Base-by-base conservation (phyloP, 2,888 invertebrate species). In the Drosophila subquinaria region DNA sequence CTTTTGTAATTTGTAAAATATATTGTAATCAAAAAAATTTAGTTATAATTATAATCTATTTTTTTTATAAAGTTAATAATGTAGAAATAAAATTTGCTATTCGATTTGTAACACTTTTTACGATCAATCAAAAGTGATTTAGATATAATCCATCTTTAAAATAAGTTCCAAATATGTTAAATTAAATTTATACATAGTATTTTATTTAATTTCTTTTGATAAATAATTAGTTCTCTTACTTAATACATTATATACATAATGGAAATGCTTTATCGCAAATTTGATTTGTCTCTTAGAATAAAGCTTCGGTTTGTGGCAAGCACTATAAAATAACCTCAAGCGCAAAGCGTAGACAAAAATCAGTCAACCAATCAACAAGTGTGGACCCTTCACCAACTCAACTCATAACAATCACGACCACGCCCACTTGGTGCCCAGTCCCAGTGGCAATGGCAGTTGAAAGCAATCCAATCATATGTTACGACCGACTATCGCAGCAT, bases 401-500 rank as follows among this genome's bases (percentile, higher is more conserved):
- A 27, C 27, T 27, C 27, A 27, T 6, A 27, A 27, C 27, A 27
- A 27, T 50, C 76, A 77, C 73, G 73, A 60, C 77, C 69, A 76
- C 62, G 56, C 62, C 36, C 52, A 56, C 40, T 53, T 30, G 33
- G 11, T 35, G 40, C 56, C 40, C 53, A 53, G 33, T 48, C 59
- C 59, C 75, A 55, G 51, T 73, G 66, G 62, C 67, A 73, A 50
- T 75, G 72, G 55, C 71, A 62, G 51, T 66, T 66, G 56, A 57
- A 69, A 57, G 69, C 72, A 73, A 57, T 53, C 62, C 53, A 76
- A 52, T 76, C 60, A 66, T 74, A 69, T 81, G 77, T 60, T 65
- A 43, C 74, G 73, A 47, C 43, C 65, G 65, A 75, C 80, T 67
- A 88, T 86, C 84, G 62, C 57, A 47, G 73, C 69, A 60, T 82